Conservation (phyloP, 23 tunicate genomes). For the Phallusia fumigata region DNA sequence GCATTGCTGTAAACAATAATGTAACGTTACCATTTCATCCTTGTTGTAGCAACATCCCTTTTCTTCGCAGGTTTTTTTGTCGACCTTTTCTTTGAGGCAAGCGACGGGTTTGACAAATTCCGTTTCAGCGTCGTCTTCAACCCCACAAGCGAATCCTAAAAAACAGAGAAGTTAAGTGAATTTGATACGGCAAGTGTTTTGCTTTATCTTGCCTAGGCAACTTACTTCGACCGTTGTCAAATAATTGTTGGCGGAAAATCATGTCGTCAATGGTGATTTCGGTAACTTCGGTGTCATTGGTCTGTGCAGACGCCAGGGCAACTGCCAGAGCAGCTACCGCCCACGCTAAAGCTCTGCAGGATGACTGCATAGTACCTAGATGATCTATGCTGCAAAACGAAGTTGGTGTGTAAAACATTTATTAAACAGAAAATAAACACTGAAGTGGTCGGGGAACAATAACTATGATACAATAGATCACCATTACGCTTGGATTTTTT, state of each 20-base stretch:
- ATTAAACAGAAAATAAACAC: too few species aligned
- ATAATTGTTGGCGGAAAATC: background rate
- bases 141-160: background rate
- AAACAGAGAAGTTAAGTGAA: background rate
- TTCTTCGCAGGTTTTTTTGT: background rate
- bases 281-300: background rate
- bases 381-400: background rate
- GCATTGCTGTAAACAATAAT: background rate
- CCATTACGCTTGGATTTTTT: too few species aligned
- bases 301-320: background rate
- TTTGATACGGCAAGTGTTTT: background rate
- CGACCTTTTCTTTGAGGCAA: background rate
- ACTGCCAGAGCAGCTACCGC: slow-evolving; percentile 11
- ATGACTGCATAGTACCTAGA: background rate
- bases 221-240: background rate
- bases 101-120: background rate
- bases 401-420: background rate
- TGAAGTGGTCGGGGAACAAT: too few species aligned
- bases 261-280: background rate
- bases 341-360: background rate
- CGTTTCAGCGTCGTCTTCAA: background rate
- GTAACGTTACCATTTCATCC: background rate
- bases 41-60: slow-evolving; percentile 7
- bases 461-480: too few species aligned
- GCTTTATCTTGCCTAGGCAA: background rate